Conservation (phyloP, 2,113 vertebrate species). For the Prietella phreatophila region DNA sequence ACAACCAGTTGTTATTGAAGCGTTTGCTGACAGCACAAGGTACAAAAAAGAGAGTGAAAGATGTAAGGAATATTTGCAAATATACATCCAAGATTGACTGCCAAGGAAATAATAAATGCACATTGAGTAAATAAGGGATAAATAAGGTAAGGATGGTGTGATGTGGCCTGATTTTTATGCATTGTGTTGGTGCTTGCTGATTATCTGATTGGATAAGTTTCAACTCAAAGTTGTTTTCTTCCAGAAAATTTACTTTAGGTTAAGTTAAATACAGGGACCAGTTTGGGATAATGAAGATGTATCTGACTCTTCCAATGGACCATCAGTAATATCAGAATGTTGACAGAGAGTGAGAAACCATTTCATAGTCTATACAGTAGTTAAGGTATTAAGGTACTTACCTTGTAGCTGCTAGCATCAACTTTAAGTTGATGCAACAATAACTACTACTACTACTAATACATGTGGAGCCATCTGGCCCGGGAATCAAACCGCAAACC, state of each 20-base stretch:
- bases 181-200: not conserved
- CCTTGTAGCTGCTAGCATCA: too few species aligned
- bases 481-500: too few species aligned
- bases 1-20: not conserved
- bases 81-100: not conserved
- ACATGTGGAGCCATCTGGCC: too few species aligned
- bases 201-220: not conserved
- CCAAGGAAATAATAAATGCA: conserved; percentile 3
- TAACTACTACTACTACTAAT: too few species aligned
- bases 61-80: not conserved
- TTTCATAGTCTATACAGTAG: not conserved
- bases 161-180: not conserved
- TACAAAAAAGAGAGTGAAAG: not conserved
- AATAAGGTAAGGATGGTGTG: not conserved
- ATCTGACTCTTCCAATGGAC: not conserved
- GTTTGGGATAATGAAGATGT: not conserved
- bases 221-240: not conserved
- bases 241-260: too few species aligned
- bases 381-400: not conserved
- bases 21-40: not conserved
- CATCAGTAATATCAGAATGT: too few species aligned
- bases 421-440: too few species aligned
- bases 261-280: not conserved
- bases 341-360: not conserved
- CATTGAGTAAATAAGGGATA: not conserved